Evolutionary conservation across 2,113 vertebrate species (phyloP).

Genomic region (Coptodon rendalli): DNA sequence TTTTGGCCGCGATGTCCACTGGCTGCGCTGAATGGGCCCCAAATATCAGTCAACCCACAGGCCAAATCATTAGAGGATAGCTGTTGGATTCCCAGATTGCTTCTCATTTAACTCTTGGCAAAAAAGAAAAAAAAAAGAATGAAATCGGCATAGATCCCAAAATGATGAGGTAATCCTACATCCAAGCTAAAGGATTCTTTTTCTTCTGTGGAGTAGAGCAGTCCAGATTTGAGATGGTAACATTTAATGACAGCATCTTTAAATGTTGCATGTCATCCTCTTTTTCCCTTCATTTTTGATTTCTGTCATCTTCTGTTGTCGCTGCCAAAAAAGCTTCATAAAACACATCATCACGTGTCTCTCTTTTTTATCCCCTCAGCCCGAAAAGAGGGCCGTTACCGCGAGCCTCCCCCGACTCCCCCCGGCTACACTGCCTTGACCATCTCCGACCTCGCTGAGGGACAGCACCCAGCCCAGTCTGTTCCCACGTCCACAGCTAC

Average conservation of each 20-base stretch:
- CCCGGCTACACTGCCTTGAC: constrained; percentile 93
- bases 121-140: neutral
- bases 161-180: neutral
- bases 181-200: neutral
- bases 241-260: neutral
- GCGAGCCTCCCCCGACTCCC: constrained; percentile 93
- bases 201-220: neutral
- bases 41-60: neutral
- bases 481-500: neutral
- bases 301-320: neutral
- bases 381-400: constrained; percentile 90
- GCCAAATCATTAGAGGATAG: neutral
- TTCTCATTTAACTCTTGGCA: neutral
- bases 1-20: neutral
- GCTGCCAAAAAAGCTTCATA: neutral
- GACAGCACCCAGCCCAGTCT: constrained; percentile 51
- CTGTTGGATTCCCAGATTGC: neutral
- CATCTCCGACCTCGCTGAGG: constrained; percentile 86
- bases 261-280: neutral
- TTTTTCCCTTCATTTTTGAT: neutral
- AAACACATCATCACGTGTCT: neutral
- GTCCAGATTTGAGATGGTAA: neutral
- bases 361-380: constrained; percentile 57
- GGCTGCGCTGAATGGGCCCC: neutral
- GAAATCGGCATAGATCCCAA: neutral